Evolutionary conservation across 2,797 vertebrate species (phyloP).

Genomic region (Synanceia verrucosa): DNA sequence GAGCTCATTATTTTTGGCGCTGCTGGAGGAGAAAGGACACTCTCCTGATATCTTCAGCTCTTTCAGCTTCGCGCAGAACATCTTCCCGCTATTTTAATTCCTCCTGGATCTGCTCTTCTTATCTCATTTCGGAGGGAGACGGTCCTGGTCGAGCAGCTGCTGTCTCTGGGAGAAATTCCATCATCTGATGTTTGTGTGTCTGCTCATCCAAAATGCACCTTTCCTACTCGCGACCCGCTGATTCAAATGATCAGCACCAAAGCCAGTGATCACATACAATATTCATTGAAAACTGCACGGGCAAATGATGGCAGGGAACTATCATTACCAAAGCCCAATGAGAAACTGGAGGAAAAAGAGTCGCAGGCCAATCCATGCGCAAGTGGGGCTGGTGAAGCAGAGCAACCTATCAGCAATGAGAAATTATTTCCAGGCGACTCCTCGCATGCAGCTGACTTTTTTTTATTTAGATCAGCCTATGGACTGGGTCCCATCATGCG

Average conservation of each 20-base stretch:
- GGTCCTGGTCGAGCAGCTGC: constrained; percentile 58
- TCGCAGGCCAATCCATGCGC: constrained; percentile 77
- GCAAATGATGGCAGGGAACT: constrained; percentile 69
- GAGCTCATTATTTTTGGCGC: constrained; percentile 80
- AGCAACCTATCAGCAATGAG: constrained; percentile 76
- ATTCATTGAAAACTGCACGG: constrained; percentile 76
- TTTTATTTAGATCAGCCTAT: constrained; percentile 31
- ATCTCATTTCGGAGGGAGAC: constrained; percentile 60
- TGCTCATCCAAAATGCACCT: constrained; percentile 48
- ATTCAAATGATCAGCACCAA: constrained; percentile 66
- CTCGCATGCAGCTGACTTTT: constrained; percentile 56
- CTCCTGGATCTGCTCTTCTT: constrained; percentile 31
- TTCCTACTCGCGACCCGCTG: constrained; percentile 33
- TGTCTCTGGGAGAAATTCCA: constrained; percentile 64
- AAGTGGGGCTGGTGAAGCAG: constrained; percentile 64
- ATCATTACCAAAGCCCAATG: constrained; percentile 77
- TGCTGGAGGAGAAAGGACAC: constrained; percentile 94
- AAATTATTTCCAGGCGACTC: constrained; percentile 69
- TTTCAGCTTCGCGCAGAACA: constrained; percentile 98
- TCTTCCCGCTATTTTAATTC: constrained; percentile 68
- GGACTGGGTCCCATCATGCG: constrained; percentile 9
- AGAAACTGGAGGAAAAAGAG: constrained; percentile 52
- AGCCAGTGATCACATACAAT: constrained; percentile 63
- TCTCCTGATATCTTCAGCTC: constrained; percentile 95
- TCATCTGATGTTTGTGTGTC: constrained; percentile 52